A percentile compares a stretch with the other conserved stretches of the same genome.
Conservation (phyloP, 2,888 invertebrate genomes). For the Digitonthophagus gazella region DNA sequence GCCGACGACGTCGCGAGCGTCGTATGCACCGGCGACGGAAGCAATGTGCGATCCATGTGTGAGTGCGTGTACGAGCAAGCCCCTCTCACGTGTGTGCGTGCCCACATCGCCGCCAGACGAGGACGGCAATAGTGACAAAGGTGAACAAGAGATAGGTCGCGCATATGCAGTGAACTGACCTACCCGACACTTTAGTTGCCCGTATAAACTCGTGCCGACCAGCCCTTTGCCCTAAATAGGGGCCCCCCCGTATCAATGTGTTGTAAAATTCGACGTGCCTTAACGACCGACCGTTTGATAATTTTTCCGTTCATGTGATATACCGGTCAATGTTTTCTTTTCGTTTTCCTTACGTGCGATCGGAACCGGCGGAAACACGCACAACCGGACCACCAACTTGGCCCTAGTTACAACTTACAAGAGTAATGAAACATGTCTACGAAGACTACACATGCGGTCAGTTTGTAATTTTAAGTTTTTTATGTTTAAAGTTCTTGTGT, state of each 20-base stretch:
- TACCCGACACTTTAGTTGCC: constrained; percentile 47
- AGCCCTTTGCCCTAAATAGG: constrained; percentile 47
- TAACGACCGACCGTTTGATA: not conserved
- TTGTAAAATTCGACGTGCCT: not conserved
- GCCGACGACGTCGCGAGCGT: not conserved
- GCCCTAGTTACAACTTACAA: constrained; percentile 24
- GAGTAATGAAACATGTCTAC: constrained; percentile 45
- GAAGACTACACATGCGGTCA: constrained; percentile 39
- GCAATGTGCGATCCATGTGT: not conserved
- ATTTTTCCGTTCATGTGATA: not conserved
- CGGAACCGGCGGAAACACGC: not conserved
- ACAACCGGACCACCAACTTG: not conserved
- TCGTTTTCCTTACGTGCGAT: too few species aligned
- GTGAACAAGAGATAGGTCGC: constrained; percentile 34
- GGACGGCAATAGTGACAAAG: constrained; percentile 18
- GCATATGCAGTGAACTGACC: constrained; percentile 52
- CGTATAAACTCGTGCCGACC: constrained; percentile 47
- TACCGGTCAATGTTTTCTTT: too few species aligned
- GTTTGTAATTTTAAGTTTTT: constrained; percentile 37
- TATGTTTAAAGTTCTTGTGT: constrained; percentile 17
- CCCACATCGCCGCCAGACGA: constrained; percentile 2
- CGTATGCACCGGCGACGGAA: not conserved
- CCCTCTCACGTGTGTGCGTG: not conserved
- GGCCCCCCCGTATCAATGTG: constrained; percentile 30
- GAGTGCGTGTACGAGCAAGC: constrained; percentile 4